Evolutionary conservation across 2,113 vertebrate species (phyloP).

Genomic region (Corythornis cristatus): DNA sequence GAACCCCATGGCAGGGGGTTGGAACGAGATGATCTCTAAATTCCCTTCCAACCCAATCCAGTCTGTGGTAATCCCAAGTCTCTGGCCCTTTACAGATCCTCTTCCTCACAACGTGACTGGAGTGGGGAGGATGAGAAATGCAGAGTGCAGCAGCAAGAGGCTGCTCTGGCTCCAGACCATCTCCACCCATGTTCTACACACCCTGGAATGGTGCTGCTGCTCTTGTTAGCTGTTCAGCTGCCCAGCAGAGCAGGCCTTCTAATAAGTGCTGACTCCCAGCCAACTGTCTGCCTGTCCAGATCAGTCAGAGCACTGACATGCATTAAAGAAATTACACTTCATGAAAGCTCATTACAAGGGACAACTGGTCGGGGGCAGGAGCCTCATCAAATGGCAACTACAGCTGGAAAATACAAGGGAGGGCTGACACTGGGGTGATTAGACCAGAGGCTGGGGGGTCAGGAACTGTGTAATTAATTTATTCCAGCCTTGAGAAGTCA

Average conservation of each 20-base stretch:
- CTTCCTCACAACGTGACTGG: not conserved
- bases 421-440: not conserved
- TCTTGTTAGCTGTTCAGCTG: not conserved
- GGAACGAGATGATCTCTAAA: rapidly evolving
- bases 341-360: not conserved
- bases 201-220: rapidly evolving
- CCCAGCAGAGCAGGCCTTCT: not conserved
- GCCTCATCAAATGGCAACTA: not conserved
- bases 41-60: not conserved
- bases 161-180: not conserved
- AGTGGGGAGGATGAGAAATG: not conserved
- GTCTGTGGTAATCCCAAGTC: not conserved
- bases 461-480: not conserved
- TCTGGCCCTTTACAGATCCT: not conserved
- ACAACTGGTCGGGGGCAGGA: not conserved
- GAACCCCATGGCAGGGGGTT: too few relatives aligned
- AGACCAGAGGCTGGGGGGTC: not conserved
- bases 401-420: not conserved
- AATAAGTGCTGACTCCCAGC: not conserved
- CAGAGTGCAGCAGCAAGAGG: not conserved
- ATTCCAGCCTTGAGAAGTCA: not conserved
- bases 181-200: rapidly evolving
- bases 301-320: not conserved
- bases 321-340: not conserved
- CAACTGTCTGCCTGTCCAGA: not conserved